Evolutionary conservation across 1,140 invertebrate genomes (phyloP).

Genomic region (Aphaenogaster rudis): DNA sequence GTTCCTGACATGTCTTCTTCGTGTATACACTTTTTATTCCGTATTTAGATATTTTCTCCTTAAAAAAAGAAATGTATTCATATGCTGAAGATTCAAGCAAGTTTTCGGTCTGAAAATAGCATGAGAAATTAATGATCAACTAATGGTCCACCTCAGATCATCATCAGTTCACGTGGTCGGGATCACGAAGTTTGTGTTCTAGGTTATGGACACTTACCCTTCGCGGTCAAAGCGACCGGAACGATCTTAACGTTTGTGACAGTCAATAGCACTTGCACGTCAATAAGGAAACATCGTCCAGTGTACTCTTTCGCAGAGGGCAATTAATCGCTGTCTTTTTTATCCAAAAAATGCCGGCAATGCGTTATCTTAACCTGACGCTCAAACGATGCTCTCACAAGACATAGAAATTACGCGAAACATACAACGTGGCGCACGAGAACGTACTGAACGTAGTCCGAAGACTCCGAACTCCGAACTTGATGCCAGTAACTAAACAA

Average conservation of each 20-base stretch:
- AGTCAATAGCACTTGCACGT: not conserved
- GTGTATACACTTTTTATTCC: not conserved
- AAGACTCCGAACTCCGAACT: too few species aligned
- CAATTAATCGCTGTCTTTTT: not conserved
- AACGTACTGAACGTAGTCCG: not conserved
- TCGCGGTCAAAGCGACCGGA: not conserved
- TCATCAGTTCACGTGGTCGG: not conserved
- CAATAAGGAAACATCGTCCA: not conserved
- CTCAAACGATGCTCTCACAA: not conserved
- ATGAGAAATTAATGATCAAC: not conserved
- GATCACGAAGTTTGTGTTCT: too few species aligned
- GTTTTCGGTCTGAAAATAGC: not conserved
- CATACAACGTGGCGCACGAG: too few species aligned
- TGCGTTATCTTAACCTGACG: not conserved
- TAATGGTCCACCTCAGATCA: not conserved
- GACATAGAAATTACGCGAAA: not conserved
- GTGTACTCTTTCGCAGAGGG: not conserved
- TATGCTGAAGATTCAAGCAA: not conserved
- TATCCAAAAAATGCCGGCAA: not conserved
- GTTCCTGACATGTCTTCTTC: slow-evolving; percentile 30
- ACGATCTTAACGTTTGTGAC: not conserved
- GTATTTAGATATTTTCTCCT: not conserved
- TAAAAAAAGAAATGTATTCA: not conserved
- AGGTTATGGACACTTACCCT: not conserved
- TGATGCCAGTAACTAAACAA: too few species aligned